Percentiles rank a stretch among this genome's conserved stretches.
These are phyloP conservation scores for Hyaena hyaena DNA, from an alignment of 2,113 vertebrate genomes.

Conservation along the genomic window DNA sequence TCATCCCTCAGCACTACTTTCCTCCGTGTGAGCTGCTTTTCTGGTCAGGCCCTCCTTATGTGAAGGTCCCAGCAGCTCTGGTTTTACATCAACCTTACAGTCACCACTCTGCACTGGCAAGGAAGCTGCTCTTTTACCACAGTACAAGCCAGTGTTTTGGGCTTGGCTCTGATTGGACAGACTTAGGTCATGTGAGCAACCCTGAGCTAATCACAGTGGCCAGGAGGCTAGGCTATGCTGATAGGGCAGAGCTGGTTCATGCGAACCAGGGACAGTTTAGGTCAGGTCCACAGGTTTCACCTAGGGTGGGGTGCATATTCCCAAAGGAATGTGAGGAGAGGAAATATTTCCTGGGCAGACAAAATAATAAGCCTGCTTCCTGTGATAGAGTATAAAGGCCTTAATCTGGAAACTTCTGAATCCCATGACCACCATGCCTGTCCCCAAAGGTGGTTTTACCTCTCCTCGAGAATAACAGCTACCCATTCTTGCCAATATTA, in stretches of 20 bases:
- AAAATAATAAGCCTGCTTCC: neutral
- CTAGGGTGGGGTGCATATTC: neutral
- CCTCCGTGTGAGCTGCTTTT: neutral
- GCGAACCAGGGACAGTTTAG: neutral
- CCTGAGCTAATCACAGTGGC: neutral
- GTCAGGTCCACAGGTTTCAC: neutral
- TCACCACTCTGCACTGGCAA: neutral
- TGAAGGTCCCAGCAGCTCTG: neutral
- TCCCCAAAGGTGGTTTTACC: neutral
- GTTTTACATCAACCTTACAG: neutral
- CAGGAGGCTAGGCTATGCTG: neutral
- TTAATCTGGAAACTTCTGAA: neutral
- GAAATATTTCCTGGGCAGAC: neutral
- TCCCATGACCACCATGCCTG: neutral
- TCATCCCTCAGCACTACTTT: neutral
- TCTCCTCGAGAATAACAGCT: neutral
- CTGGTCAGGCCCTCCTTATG: rapidly evolving
- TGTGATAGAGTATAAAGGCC: neutral
- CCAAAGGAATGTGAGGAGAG: neutral
- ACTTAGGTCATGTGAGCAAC: neutral
- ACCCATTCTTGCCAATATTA: neutral
- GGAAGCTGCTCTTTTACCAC: neutral
- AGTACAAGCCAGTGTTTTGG: neutral
- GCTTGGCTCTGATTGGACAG: neutral
- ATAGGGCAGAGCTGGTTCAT: neutral